Evolutionary conservation across 1,140 invertebrate genomes (phyloP), one percentile per base, ranked within the genome.

Genomic region (Aphidius ervi): DNA sequence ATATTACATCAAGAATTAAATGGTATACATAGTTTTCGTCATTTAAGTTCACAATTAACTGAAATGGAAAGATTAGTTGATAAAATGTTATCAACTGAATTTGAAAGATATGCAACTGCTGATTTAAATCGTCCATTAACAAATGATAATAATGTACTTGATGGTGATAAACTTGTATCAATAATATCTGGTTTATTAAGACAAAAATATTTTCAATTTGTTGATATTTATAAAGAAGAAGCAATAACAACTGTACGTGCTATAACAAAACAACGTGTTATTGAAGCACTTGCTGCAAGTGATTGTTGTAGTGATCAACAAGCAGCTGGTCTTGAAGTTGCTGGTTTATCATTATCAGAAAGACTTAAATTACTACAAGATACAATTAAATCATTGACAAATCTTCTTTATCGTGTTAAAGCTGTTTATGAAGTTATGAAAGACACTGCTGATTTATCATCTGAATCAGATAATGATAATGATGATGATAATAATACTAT

Each of bases 51-150:
- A 50, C 95, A 99, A 80, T 82, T 99, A n/a, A 90, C 88, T 62
- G 97, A 99, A 85, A 94, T 99, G 87, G 91, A 95, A 70, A 90
- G 92, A 72, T 82, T 97, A 5, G 98, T 99, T 68, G 94, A 98
- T 70, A 96, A 95, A 80, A 97, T 99, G 93, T 84, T 99, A 63
- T 89, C 89, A 55, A 93, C 93, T 52, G 97, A 99, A 76, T 98
- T 99, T 80, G 88, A 92, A 70, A 86, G 90, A 66, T 96, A 95
- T 75, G 88, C 95, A 48, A 92, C 95, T 7, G 85, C 88, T 7
- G 95, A 98, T 79, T 83, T 99, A 41, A 97, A 97, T 79, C 82
- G 94, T 67, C 93, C 94, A 5, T 82, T 88, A 20, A 83, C 85
- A 63, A 82, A 81, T 58, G 84, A 88, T 66, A 80, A 82, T 49